Evolutionary conservation across 2,113 vertebrate genomes (phyloP).

Genomic region (Sturnira hondurensis): DNA sequence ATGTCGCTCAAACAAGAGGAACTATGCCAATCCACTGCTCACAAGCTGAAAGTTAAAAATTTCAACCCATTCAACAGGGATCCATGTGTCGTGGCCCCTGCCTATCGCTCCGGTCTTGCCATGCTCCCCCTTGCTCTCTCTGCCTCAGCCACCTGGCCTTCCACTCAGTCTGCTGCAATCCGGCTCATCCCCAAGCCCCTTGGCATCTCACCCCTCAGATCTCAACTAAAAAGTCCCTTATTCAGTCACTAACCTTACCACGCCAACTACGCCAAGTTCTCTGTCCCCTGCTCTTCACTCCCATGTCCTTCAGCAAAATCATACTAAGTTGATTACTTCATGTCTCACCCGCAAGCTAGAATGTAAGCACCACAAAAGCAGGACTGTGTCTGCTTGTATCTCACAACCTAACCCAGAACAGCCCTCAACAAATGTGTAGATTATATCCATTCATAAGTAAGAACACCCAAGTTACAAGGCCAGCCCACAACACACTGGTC

Average conservation of each 20-base stretch:
- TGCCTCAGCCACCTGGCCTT: neutral
- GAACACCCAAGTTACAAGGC: neutral
- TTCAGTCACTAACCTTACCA: neutral
- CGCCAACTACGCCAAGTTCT: neutral
- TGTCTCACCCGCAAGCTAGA: neutral
- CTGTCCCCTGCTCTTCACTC: neutral
- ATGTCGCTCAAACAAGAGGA: neutral
- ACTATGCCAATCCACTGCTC: neutral
- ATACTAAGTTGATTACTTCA: neutral
- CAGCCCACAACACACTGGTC: neutral
- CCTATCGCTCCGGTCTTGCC: neutral
- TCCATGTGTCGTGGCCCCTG: neutral
- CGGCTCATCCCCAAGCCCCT: neutral
- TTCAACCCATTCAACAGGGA: neutral
- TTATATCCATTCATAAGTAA: conserved; percentile 8
- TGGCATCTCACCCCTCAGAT: neutral
- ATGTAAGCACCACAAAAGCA: neutral
- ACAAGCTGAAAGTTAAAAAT: conserved; percentile 37
- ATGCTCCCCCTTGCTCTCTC: neutral
- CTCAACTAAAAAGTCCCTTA: neutral
- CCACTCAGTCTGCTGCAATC: neutral
- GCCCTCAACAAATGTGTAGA: neutral
- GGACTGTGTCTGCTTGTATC: neutral
- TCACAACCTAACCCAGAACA: neutral
- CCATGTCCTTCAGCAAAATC: conserved; percentile 22